These are phyloP conservation scores for Phortica magna DNA, from an alignment of 2,888 invertebrate genomes.

Conservation along the genomic window DNA sequence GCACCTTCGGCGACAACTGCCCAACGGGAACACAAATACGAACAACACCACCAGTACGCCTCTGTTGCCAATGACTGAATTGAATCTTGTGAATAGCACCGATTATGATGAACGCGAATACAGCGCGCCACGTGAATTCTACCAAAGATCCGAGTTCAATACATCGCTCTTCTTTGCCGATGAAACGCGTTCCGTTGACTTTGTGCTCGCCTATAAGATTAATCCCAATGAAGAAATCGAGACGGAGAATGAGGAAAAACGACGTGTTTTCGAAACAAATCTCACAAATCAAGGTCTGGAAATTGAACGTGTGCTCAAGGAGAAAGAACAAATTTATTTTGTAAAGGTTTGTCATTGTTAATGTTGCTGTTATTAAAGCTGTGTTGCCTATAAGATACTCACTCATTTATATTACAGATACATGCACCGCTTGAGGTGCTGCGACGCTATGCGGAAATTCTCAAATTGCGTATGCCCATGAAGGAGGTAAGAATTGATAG, in stretches of 20 bases:
- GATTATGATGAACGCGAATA: constrained; percentile 64
- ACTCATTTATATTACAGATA: constrained; percentile 80
- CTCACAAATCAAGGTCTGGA: constrained; percentile 86
- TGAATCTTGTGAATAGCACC: constrained; percentile 46
- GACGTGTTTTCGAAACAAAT: constrained; percentile 85
- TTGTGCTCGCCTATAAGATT: constrained; percentile 87
- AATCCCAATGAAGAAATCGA: constrained; percentile 79
- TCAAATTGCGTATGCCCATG: constrained; percentile 96
- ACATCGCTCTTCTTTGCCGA: constrained; percentile 84
- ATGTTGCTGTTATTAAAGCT: not conserved
- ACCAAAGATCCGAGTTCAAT: constrained; percentile 64
- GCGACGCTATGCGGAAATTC: constrained; percentile 92
- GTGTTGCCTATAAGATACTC: not conserved
- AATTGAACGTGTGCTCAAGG: constrained; percentile 83
- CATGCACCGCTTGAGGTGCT: constrained; percentile 91
- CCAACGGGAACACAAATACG: constrained; percentile 50
- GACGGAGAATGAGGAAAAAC: constrained; percentile 77
- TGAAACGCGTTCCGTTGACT: constrained; percentile 86
- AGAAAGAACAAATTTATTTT: constrained; percentile 86
- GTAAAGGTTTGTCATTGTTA: constrained; percentile 81
- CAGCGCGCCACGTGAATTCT: constrained; percentile 63
- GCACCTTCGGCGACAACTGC: constrained; percentile 32
- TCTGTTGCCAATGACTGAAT: constrained; percentile 69
- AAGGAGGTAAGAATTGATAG: constrained; percentile 83
- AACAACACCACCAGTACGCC: constrained; percentile 44